phyloP scores from a whole-genome alignment of 1,140 invertebrate species.

The Penaeus japonicus region DNA sequence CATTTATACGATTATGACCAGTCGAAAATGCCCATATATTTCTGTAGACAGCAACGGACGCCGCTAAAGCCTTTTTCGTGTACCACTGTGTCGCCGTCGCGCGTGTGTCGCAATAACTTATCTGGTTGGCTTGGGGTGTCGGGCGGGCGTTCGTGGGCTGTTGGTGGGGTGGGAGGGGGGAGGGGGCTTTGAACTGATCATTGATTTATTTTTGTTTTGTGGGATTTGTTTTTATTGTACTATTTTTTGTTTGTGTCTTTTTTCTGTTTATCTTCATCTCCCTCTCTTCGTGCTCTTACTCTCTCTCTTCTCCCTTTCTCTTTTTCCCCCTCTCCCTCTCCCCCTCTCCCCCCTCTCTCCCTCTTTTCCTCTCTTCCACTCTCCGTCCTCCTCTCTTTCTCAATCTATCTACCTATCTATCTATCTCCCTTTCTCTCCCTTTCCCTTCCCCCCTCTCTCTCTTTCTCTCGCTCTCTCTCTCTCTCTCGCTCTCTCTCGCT shows the following conservation, averaged over 20 bases:
- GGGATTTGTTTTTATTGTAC: neutral
- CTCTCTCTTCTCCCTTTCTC: too few relatives aligned
- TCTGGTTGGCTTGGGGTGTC: too few relatives aligned
- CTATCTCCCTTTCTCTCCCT: neutral
- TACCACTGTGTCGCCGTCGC: too few relatives aligned
- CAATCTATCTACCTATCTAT: neutral
- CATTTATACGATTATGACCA: too few relatives aligned
- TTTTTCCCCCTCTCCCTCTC: too few relatives aligned
- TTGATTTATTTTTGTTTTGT: neutral
- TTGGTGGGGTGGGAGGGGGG: too few relatives aligned
- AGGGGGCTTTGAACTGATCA: neutral
- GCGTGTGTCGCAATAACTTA: too few relatives aligned
- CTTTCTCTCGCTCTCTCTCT: neutral
- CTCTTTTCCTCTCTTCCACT: neutral
- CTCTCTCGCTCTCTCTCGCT: neutral
- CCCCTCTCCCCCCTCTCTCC: neutral
- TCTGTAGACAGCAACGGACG: too few relatives aligned
- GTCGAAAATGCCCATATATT: too few relatives aligned
- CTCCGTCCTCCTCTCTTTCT: neutral
- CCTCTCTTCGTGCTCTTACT: neutral
- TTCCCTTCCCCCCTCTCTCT: neutral
- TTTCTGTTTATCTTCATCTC: neutral
- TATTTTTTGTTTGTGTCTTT: neutral
- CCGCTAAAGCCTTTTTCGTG: too few relatives aligned
- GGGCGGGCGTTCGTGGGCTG: too few relatives aligned